Base-by-base conservation (phyloP, 2,797 vertebrate species). In the Peromyscus melanophrys region DNA sequence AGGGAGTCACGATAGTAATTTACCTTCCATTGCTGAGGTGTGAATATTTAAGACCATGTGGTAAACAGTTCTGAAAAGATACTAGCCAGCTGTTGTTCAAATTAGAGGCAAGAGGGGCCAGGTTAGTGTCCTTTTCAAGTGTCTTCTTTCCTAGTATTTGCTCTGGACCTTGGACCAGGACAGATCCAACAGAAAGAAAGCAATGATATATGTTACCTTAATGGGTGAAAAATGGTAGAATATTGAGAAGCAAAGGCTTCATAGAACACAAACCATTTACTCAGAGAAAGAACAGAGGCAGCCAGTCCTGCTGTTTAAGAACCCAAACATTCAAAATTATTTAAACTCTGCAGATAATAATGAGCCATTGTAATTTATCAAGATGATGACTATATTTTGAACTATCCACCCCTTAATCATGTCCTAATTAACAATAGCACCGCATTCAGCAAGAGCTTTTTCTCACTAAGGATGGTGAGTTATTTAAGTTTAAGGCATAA, bases 251-350 rank as follows among this genome's bases (percentile, higher is more conserved):
- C n/a, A 73, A 73, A 73, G 63, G 12, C 40, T 87, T 96, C 31
- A 46, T 9, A 14, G 73, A 63, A 17, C 8, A 83, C 67, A 90
- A 88, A 76, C 75, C 34, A 10, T 92, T 96, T 92, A 34, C 73
- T 91, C 92, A 84, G 86, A 83, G 82, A 92, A 92, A 88, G 76
- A 93, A 82, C 46, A 23, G 85, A 95, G 83, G 90, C n/a, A 69
- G 46, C 55, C 77, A 55, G n/a, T 19, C 96, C 82, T 94, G 49
- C 88, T 92, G 52, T 89, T 98, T 96, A 85, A 92, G 75, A 97
- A 96, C 86, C 85, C 43, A 97, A 98, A 98, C 92, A 96, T 75
- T 96, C 78, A 92, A 89, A 96, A 96, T 95, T 92, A 96, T 95
- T 95, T 95, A 89, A 98, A 92, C 89, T 94, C 96, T 77, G n/a